Base-by-base conservation (phyloP, 2,888 invertebrate genomes). In the Silvanus unidentatus region DNA sequence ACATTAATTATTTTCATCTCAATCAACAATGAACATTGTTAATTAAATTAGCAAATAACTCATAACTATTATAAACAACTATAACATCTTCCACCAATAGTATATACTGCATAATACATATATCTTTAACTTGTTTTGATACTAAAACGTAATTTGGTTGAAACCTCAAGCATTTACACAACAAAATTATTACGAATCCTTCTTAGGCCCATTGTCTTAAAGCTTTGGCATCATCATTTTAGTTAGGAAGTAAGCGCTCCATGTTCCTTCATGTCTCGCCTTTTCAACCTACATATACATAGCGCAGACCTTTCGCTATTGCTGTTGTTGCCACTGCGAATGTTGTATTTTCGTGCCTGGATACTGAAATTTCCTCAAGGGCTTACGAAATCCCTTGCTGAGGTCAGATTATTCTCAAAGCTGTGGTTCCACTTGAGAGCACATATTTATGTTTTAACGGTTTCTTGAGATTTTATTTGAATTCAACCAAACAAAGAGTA, bases 141-240 rank as follows among this genome's bases (percentile, higher is more conserved):
- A 32, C 5, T 9, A 32, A n/a, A 32, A 32, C 10, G 32, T 12
- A n/a, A 32, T 32, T 37, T 37, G 5, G 9, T 16, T 12, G 4
- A 15, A 54, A 59, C 59, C 57, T 50, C 56, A 53, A 58, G 55
- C 55, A 56, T 58, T 52, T 48, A 45, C 55, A 49, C 47, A 53
- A 51, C 50, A 49, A 55, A 56, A 51, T 57, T 57, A 49, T 48
- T 48, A 49, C 49, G 55, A 58, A 57, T 54, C 58, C 55, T n/a
- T 22, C 22, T 22, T 22, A 22, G 22, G 49, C 56, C 57, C 57
- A 53, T 51, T 47, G 52, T 49, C 53, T 56, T 54, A 58, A 58
- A 48, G 45, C 48, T 34, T 42, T 42, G 35, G 36, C 40, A 39
- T 37, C 40, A 41, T 44, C 44, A 39, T 38, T 43, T 40, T 16